Conservation (phyloP, 2,113 vertebrate genomes). For the Bostrychus sinensis region DNA sequence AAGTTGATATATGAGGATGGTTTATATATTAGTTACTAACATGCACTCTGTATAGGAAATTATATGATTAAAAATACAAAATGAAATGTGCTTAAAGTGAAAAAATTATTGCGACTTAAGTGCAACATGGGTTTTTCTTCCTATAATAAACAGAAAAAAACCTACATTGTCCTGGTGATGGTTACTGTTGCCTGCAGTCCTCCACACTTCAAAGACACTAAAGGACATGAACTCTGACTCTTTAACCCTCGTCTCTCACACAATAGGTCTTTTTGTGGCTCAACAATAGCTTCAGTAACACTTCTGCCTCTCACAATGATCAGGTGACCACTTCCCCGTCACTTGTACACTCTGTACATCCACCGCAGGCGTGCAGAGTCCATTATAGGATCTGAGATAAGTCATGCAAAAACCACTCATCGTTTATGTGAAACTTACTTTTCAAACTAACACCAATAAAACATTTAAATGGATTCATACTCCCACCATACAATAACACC, state of each 20-base stretch:
- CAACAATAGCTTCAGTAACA: constrained; percentile 8
- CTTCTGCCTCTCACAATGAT: constrained; percentile 7
- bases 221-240: constrained; percentile 13
- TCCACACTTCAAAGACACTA: constrained; percentile 13
- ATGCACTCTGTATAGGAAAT: too few species aligned
- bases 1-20: too few species aligned
- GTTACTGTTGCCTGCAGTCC: neutral
- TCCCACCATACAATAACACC: constrained; percentile 1
- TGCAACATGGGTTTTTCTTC: too few species aligned
- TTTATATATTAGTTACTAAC: too few species aligned
- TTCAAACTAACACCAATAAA: neutral
- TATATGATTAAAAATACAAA: too few species aligned
- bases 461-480: neutral
- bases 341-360: constrained; percentile 1
- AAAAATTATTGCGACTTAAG: too few species aligned
- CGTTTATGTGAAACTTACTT: neutral
- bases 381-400: neutral
- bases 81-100: too few species aligned
- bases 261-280: constrained; percentile 3
- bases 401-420: neutral
- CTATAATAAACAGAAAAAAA: neutral
- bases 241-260: neutral
- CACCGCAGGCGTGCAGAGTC: neutral
- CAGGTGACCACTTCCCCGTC: constrained; percentile 5
- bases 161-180: neutral